These are phyloP conservation scores for Coregonus clupeaformis DNA, from an alignment of 2,113 vertebrate genomes.

Conservation along the genomic window DNA sequence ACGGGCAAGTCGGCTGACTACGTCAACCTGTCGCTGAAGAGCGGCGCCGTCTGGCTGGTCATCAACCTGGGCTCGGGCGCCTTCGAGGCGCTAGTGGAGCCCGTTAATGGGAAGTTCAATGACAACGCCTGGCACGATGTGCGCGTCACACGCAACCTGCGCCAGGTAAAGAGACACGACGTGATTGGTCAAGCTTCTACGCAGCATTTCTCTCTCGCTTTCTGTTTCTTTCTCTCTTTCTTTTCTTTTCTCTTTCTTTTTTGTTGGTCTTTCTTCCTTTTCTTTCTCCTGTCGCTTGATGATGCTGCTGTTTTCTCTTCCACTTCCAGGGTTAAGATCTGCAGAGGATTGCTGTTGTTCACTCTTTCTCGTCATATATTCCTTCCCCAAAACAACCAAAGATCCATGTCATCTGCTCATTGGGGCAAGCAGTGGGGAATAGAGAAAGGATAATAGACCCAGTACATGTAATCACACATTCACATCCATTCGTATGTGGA, in stretches of 20 bases:
- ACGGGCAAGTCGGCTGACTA: conserved; percentile 95
- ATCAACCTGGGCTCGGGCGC: conserved; percentile 96
- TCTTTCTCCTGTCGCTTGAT: neutral
- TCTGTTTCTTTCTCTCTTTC: neutral
- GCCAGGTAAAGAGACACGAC: conserved; percentile 81
- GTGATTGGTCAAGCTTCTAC: neutral
- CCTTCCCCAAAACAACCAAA: conserved; percentile 27
- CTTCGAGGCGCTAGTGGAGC: conserved; percentile 94
- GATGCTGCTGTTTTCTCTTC: conserved; percentile 9
- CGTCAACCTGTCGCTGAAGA: conserved; percentile 93
- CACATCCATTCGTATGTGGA: no score
- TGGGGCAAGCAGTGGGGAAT: neutral
- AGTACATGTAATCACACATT: neutral
- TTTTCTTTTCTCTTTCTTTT: conserved; percentile 8
- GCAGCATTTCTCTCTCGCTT: no score
- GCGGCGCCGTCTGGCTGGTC: conserved; percentile 93
- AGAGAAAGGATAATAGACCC: neutral
- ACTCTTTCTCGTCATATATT: neutral
- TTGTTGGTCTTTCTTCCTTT: neutral
- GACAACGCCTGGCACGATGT: conserved; percentile 93
- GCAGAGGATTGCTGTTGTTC: neutral
- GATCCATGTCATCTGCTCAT: conserved; percentile 21
- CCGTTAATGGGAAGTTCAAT: conserved; percentile 95
- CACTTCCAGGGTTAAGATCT: conserved; percentile 27
- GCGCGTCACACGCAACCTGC: conserved; percentile 95